A percentile compares a stretch with the other conserved stretches of the same genome.
Evolutionary conservation across 2,888 invertebrate species (phyloP).

Genomic region (Eubasilissa splendida): DNA sequence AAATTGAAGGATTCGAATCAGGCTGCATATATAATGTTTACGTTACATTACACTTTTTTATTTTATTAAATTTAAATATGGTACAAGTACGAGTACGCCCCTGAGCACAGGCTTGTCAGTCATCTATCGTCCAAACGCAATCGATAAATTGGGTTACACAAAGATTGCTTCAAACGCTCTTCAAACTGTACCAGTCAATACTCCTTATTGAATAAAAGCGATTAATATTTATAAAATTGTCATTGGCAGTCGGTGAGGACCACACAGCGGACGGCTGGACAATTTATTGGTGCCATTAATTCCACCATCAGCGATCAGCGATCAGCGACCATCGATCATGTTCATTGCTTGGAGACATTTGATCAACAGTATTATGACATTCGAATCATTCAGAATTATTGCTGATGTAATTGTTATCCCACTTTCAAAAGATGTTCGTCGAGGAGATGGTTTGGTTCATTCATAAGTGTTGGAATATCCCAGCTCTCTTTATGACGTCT

Average conservation of each 20-base stretch:
- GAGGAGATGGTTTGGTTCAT: no score
- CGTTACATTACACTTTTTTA: no score
- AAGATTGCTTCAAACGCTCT: constrained; percentile 16
- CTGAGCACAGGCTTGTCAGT: neutral
- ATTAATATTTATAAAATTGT: constrained; percentile 22
- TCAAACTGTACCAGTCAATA: neutral
- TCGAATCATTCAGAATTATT: no score
- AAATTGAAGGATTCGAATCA: no score
- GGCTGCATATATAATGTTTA: no score
- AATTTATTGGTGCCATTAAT: constrained; percentile 5
- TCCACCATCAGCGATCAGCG: neutral
- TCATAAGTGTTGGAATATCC: no score
- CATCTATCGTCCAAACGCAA: neutral
- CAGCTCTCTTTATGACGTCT: no score
- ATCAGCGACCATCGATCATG: constrained; percentile 15
- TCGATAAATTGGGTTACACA: neutral
- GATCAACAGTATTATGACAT: neutral
- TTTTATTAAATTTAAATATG: no score
- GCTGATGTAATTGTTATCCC: no score
- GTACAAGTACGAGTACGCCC: no score
- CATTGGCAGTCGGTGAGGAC: neutral
- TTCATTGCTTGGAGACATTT: neutral
- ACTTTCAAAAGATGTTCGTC: no score
- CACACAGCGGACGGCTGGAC: neutral
- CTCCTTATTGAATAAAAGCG: constrained; percentile 20